phyloP scores from a whole-genome alignment of 2,888 invertebrate species.

The Apamea crenata region DNA sequence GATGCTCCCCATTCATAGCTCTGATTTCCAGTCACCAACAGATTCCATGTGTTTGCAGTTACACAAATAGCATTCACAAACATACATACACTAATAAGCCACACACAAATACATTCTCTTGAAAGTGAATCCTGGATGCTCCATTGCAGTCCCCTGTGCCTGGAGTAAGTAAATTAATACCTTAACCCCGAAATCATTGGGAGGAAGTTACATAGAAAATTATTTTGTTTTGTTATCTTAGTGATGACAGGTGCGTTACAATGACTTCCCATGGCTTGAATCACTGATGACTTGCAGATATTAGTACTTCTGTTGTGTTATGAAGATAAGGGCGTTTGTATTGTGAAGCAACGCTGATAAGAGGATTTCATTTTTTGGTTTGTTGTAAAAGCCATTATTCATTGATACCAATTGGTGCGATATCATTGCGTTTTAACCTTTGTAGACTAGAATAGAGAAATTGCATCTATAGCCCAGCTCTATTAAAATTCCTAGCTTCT shows the following conservation, averaged over 20 bases:
- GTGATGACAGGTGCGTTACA: conserved; percentile 5
- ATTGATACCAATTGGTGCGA: not conserved
- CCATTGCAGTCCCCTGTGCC: not conserved
- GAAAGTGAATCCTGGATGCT: not conserved
- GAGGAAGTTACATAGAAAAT: not conserved
- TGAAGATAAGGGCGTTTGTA: conserved; percentile 38
- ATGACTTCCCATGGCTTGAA: conserved; percentile 28
- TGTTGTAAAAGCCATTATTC: conserved; percentile 15
- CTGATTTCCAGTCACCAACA: conserved; percentile 6
- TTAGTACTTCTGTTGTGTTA: conserved; percentile 25
- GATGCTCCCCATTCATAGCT: conserved; percentile 16
- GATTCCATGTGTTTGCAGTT: conserved; percentile 26
- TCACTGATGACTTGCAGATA: conserved; percentile 29
- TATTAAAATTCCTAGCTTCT: not conserved
- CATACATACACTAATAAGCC: not conserved
- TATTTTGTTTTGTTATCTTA: conserved; percentile 2
- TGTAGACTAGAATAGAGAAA: not conserved
- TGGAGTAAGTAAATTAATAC: not conserved
- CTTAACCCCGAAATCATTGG: not conserved
- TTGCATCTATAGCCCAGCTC: not conserved
- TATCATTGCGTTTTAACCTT: not conserved
- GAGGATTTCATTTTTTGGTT: conserved; percentile 19
- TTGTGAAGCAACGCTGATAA: conserved; percentile 20
- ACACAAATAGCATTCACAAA: conserved; percentile 25
- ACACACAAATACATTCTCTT: not conserved